These are phyloP conservation scores for Pygocentrus nattereri DNA, from an alignment of 2,797 vertebrate species.

Conservation along the genomic window DNA sequence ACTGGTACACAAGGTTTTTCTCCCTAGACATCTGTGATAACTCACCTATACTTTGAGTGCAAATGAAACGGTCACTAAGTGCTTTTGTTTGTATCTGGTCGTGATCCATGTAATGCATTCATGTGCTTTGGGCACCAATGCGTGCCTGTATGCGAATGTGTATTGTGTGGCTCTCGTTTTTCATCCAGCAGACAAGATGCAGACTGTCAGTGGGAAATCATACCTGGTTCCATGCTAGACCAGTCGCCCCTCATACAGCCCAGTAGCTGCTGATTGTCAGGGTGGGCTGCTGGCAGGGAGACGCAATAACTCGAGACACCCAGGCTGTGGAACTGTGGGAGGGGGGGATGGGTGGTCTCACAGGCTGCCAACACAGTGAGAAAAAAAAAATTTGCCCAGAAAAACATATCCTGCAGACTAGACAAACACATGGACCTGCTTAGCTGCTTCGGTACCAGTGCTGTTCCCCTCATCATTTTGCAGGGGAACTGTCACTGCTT, in stretches of 20 bases:
- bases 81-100: conserved; percentile 44
- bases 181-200: conserved; percentile 59
- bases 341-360: conserved; percentile 58
- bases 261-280: conserved; percentile 63
- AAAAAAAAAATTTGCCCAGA: conserved; percentile 27
- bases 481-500: conserved; percentile 35
- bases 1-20: not conserved
- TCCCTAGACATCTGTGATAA: not conserved
- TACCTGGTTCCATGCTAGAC: conserved; percentile 62
- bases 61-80: conserved; percentile 33
- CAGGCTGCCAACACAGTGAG: conserved; percentile 56
- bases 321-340: conserved; percentile 70
- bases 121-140: not conserved
- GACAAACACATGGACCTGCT: conserved; percentile 41
- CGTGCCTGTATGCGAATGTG: not conserved
- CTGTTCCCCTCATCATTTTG: conserved; percentile 32
- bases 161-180: conserved; percentile 29
- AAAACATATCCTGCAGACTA: conserved; percentile 48
- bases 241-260: conserved; percentile 59
- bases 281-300: conserved; percentile 68
- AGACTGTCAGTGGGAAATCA: conserved; percentile 67
- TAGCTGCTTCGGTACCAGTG: conserved; percentile 28
- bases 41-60: conserved; percentile 1
- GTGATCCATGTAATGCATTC: too few species aligned
- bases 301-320: conserved; percentile 81